Conservation (phyloP, 2,797 vertebrate species). For the Muscicapa striata region DNA sequence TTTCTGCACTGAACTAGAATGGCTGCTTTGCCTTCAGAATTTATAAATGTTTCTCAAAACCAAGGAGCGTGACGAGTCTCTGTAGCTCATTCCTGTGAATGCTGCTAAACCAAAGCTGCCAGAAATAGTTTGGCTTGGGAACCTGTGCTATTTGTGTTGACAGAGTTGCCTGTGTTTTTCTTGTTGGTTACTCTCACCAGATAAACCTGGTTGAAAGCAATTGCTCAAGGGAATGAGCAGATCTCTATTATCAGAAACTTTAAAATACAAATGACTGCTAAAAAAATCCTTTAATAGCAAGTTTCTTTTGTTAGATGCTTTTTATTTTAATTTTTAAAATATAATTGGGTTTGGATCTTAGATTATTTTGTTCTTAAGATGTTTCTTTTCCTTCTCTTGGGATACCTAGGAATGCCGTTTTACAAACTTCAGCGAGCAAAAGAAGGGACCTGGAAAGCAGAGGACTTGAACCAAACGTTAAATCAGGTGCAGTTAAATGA, state of each 20-base stretch:
- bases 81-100: not conserved
- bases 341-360: not conserved
- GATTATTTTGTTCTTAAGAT: not conserved
- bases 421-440: slow-evolving; percentile 83
- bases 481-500: slow-evolving; percentile 79
- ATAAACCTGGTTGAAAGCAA: not conserved
- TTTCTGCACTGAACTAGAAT: not conserved
- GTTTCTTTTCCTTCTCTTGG: slow-evolving; percentile 22
- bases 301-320: not conserved
- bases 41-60: not conserved
- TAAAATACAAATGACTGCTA: not conserved
- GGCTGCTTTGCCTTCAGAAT: not conserved
- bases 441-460: slow-evolving; percentile 83
- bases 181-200: not conserved
- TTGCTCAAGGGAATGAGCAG: not conserved
- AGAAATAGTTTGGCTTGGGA: not conserved
- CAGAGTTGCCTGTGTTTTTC: not conserved
- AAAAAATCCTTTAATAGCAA: not conserved
- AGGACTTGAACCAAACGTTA: slow-evolving; percentile 62
- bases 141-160: not conserved
- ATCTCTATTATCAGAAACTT: not conserved
- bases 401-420: slow-evolving; percentile 80
- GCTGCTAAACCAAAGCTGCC: not conserved
- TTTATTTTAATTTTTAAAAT: not conserved
- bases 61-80: rapidly evolving